phyloP scores from a whole-genome alignment of 2,888 invertebrate genomes.

The Dynastes maya region DNA sequence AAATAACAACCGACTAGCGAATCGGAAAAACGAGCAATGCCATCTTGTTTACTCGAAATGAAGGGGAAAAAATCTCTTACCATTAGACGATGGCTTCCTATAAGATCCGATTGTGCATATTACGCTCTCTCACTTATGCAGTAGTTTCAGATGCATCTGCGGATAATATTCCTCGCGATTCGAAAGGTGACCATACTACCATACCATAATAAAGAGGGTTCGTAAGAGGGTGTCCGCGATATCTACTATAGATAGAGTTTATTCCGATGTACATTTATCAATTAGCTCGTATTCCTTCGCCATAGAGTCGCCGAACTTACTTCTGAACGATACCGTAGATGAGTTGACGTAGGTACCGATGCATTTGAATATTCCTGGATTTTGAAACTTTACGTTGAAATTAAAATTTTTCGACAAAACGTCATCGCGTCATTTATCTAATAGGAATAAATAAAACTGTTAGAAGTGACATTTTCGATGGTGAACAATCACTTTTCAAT shows the following conservation, averaged over 20 bases:
- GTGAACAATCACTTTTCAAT: neutral
- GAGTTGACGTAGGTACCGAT: conserved; percentile 24
- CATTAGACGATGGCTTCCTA: conserved; percentile 1
- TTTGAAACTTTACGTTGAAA: conserved; percentile 53
- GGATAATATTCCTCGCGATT: conserved; percentile 25
- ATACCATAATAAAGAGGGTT: conserved; percentile 8
- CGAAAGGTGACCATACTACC: conserved; percentile 13
- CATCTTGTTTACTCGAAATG: conserved; percentile 20
- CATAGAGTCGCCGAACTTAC: conserved; percentile 26
- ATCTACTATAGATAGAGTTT: conserved; percentile 12
- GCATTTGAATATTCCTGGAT: conserved; percentile 48
- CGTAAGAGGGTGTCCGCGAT: neutral
- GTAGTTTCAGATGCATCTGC: conserved; percentile 3
- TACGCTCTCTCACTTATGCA: neutral
- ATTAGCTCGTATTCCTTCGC: conserved; percentile 33
- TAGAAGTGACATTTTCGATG: conserved; percentile 16
- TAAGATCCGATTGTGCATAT: neutral
- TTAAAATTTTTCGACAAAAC: conserved; percentile 43
- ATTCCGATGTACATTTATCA: conserved; percentile 47
- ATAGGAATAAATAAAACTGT: conserved; percentile 10
- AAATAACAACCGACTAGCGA: conserved; percentile 5
- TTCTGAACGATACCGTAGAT: conserved; percentile 20
- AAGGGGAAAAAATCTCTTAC: conserved; percentile 21
- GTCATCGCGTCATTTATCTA: conserved; percentile 40
- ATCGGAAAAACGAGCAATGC: conserved; percentile 6